Base-by-base conservation (phyloP, 2,113 vertebrate species). In the Stictonetta naevosa region DNA sequence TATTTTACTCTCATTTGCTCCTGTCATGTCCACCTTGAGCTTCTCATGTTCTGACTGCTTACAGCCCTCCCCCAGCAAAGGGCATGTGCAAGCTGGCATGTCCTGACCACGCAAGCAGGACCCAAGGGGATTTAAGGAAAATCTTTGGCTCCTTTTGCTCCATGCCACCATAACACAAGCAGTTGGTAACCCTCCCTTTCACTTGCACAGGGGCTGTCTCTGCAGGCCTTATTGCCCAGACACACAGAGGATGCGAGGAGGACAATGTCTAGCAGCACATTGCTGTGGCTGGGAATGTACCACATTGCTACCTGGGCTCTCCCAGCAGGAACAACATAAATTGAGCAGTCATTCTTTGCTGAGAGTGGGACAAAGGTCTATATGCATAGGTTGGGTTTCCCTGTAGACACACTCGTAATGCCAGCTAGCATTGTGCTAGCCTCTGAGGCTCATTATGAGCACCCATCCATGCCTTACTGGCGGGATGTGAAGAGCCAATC, bases 131-230 rank as follows among this genome's bases (percentile, higher is more conserved):
- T 22, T 77, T 29, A 80, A 55, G 15, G 60, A 76, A 52, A 60
- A 94, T 7, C 31, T 59, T 67, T 62, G 31, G 13, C 8, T 82
- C 12, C 4, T 87, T 87, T 83, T 22, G n/a, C 36, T 85, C n/a
- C 8, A 1, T 1, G 3, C 6, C n/a, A 16, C 62, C 3, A 0
- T 29, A 50, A 15, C 18, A 74, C 22, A 85, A n/a, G 0, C 8
- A 29, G 25, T 28, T 20, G 40, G 67, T 36, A 59, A 77, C 6
- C 11, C 29, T 11, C 5, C 21, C 52, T 38, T 60, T 31, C 34
- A 22, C 40, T 8, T 3, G 34, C 67, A 52, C 55, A 2, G 25
- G 17, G 8, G 2, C 42, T 11, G 8, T 5, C 38, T 42, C 72
- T 31, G 10, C 38, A 46, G 48, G 28, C 42, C n/a, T 46, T 29